Evolutionary conservation across 1,140 invertebrate genomes (phyloP), one percentile per base, ranked within the genome.

Genomic region (Batillaria attramentaria): DNA sequence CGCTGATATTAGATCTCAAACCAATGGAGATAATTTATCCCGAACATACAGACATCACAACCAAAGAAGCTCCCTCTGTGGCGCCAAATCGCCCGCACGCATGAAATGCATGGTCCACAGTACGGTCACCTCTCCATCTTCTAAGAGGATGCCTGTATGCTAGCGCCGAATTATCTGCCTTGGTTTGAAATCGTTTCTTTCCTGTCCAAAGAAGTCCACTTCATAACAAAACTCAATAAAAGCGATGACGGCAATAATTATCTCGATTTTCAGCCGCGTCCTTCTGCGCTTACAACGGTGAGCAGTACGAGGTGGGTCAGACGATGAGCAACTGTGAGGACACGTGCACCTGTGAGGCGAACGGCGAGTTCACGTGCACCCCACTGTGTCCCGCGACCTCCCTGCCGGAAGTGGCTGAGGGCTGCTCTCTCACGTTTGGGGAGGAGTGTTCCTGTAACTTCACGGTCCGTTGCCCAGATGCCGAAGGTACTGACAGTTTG

Each of bases 311-410:
- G 20, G 74, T 81, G n/a, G 79, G 79, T 50, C 69, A 66, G 42
- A 76, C 81, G 31, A 69, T 41, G 33, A 39, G 81, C 41, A 78
- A 81, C 50, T 81, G 79, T 42, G 82, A 83, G 54, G 79, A 83
- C 46, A 46, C 41, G 24, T 83, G 82, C 75, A 79, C 77, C 8
- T 83, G 82, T 41, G 20, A 72, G 35, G 42, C 57, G 6, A 79
- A 41, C 16, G 82, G 82, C 0, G 20, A 77, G 31, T 66, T 83
- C 33, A 18, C 73, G 13, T 83, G 82, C 43, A 62, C 54, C 3
- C 77, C 77, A 5, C 43, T 79, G 20, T 83, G 82, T 68, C 46
- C 77, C 13, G 72, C 70, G 46, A 39, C n/a, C 0, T 39, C 35
- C 1, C 8, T 80, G 18, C 79, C 79, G 8, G 70, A 83, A 18